Evolutionary conservation across 2,113 vertebrate genomes (phyloP).

Genomic region (Tachuris rubrigastra): DNA sequence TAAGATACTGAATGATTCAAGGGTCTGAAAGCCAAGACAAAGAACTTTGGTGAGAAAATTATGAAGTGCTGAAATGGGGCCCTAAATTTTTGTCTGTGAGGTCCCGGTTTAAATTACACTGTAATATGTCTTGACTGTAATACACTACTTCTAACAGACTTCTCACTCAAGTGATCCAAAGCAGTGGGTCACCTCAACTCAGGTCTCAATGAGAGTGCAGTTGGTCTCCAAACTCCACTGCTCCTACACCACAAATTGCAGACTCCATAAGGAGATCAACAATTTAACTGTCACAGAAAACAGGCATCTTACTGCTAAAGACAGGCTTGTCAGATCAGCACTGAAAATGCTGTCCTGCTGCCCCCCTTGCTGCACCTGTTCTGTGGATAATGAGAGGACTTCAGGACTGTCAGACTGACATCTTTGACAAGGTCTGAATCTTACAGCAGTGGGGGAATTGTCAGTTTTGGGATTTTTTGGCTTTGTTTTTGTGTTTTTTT

Average conservation of each 20-base stretch:
- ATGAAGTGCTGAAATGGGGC: background rate
- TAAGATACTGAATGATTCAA: background rate
- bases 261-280: constrained; percentile 7
- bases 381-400: constrained; percentile 12
- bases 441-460: background rate
- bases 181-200: background rate
- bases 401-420: background rate
- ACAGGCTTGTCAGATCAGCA: background rate
- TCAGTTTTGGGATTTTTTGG: background rate
- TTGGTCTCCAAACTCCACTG: background rate
- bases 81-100: background rate
- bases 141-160: background rate
- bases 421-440: constrained; percentile 2
- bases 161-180: background rate
- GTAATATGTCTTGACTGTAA: background rate
- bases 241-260: background rate
- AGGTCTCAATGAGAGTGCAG: background rate
- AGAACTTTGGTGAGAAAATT: background rate
- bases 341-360: background rate
- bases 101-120: background rate
- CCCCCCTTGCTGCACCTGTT: background rate
- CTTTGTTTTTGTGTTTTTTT: background rate
- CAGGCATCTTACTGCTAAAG: background rate
- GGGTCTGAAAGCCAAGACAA: background rate
- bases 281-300: constrained; percentile 42